Evolutionary conservation across 2,888 invertebrate species (phyloP), one percentile per base, ranked within the genome.

Genomic region (Ellobium chinense): DNA sequence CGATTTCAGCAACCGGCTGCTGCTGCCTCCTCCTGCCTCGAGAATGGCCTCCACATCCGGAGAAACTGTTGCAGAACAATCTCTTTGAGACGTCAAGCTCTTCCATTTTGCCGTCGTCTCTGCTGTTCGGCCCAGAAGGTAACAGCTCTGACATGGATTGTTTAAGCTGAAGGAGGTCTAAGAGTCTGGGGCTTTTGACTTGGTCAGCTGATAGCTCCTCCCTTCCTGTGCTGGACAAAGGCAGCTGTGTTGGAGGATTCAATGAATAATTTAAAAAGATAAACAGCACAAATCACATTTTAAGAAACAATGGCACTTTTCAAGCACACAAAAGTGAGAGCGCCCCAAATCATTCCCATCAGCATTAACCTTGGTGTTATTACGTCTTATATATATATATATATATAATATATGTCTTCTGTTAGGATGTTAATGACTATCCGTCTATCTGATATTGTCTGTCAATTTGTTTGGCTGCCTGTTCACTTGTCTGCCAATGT

Each of bases 1-100:
- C 66, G 4, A 70, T 37, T 4, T 73, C 81, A 14, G 14, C 36
- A 18, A 34, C 65, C n/a, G 77, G 78, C 24, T 37, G 37, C 60
- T 78, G 78, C 3, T 74, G 70, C 12, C 83, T 69, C 34, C 84
- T 63, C 12, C 83, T 73, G 58, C 77, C 83, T 34, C 85, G 65
- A 70, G 76, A 81, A 1, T 80, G 72, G 9, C 83, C 83, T 2
- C 85, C 85, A 75, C 85, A 85, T 46, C 85, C 85, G 18, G 85
- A 82, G 77, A 85, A 85, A 31, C 83, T 81, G 63, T 85, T 85
- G 73, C 85, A 85, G 80, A 85, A 85, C 12, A 85, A 83, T 29
- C 85, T 77, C 39, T 85, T 85, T 0, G 37, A 3, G 24, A 39
- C 3, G 1, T 29, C 39, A 27, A 5, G 12, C 37, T 5, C 1